Percentiles rank a stretch among this genome's conserved stretches.
Evolutionary conservation across 1,140 invertebrate species (phyloP).

Genomic region (Drosophila subobscura): DNA sequence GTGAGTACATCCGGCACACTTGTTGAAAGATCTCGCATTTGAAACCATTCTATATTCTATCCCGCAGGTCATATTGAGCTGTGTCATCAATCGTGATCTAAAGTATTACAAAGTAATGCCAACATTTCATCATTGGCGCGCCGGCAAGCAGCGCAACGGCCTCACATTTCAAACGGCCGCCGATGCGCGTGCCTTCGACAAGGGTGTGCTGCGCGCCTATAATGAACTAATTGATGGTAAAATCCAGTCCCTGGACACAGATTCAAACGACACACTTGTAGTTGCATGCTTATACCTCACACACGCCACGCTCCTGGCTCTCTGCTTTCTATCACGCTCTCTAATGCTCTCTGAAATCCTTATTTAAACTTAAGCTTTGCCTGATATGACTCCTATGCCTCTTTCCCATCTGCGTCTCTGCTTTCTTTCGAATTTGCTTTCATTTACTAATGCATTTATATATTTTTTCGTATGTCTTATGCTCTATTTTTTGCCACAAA

Average conservation of each 20-base stretch:
- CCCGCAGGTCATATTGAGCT: constrained; percentile 94
- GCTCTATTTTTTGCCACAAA: constrained; percentile 63
- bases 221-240: constrained; percentile 96
- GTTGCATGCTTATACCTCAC: constrained; percentile 40
- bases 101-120: constrained; percentile 99
- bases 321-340: constrained; percentile 30
- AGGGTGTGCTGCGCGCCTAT: constrained; percentile 94
- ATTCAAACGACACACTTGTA: constrained; percentile 12
- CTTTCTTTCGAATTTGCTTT: constrained; percentile 54
- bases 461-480: constrained; percentile 70
- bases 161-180: constrained; percentile 97
- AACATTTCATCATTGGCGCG: constrained; percentile 98
- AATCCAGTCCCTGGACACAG: constrained; percentile 11
- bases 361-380: constrained; percentile 14
- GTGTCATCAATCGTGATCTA: constrained; percentile 97
- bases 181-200: constrained; percentile 97
- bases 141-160: constrained; percentile 96
- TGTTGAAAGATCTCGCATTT: not conserved
- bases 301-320: constrained; percentile 21
- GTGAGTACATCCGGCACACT: constrained; percentile 85
- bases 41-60: not conserved
- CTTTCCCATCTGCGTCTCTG: constrained; percentile 16
- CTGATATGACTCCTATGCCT: constrained; percentile 16
- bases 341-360: constrained; percentile 17
- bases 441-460: constrained; percentile 67